Evolutionary conservation across 2,797 vertebrate species (phyloP), one percentile per base, ranked within the genome.

Genomic region (Leptodactylus fallax): DNA sequence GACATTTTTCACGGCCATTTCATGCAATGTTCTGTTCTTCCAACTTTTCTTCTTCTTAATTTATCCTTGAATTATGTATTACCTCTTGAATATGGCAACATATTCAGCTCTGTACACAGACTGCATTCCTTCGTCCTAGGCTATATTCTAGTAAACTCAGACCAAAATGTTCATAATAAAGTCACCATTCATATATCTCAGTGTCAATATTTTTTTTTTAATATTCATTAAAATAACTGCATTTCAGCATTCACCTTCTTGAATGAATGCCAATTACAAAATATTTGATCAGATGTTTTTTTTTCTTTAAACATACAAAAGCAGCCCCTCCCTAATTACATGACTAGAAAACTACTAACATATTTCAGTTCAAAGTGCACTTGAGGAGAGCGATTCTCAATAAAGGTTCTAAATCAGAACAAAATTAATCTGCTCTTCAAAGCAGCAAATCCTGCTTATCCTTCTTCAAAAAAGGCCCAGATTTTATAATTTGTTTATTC

Each of bases 181-280:
- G 21, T n/a, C 9, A 74, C 17, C 45, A 74, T n/a, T n/a, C 71
- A 49, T 49, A 23, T 21, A 6, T 65, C 19, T 74, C 19, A 49
- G 17, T 74, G 17, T 74, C 47, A 74, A n/a, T 45, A 49, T 77
- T 53, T n/a, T 76, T n/a, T 76, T 84, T 92, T 93, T 93, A 93
- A 93, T 92, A 82, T 87, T 81, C 81, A 86, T 85, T 60, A 67
- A 85, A 83, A 89, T 83, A 81, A 3, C 87, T 63, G 79, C n/a
- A 23, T 83, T 85, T 85, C 9, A 83, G 56, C 79, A 67, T 69
- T 56, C 79, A 4, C 74, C 61, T 84, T 87, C 53, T 80, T 80
- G 47, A 83, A 87, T 19, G 27, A 51, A 84, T 77, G 63, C 53
- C 36, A 79, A 79, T 89, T 69, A 45, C 72, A 88, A 79, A 0